Evolutionary conservation across 2,113 vertebrate species (phyloP), one percentile per base, ranked within the genome.

Genomic region (Callospermophilus lateralis): DNA sequence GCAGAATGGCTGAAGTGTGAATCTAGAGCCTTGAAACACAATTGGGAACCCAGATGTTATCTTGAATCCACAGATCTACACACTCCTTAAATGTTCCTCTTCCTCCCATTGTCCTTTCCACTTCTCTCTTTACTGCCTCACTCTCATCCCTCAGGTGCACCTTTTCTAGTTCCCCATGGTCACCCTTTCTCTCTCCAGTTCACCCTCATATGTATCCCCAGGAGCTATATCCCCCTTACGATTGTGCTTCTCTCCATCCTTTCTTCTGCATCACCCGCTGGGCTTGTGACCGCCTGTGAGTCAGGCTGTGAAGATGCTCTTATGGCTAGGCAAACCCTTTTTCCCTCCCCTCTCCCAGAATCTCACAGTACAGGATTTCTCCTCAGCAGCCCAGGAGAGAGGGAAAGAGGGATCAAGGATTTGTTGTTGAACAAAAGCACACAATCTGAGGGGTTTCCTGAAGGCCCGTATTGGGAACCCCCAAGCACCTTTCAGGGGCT

Each of bases 271-370:
- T 85, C 97, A 95, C 83, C 95, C 4, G 0, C 90, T 26, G 80
- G 76, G 93, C 95, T 93, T 97, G 97, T 98, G 97, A 97, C 97
- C 32, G 91, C 94, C 92, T 94, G 92, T 96, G 96, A 97, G 94
- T 97, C 97, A 96, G 97, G 89, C 96, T 96, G 97, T 95, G 95
- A 97, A 93, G 96, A 96, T 58, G 76, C 89, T 94, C 45, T 53
- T 42, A 61, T 89, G 94, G 86, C 78, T 37, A n/a, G 81, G 67
- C 42, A 24, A 91, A 58, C 61, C 89, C 74, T n/a, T 73, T 53
- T 95, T 84, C 42, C 72, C 74, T 81, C 85, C 87, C 70, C 76
- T 96, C 81, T 94, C 55, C 58, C 81, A 53, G 68, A 28, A 67
- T 84, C 85, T 93, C 67, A 9, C 26, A 63, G 37, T 30, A 39